Evolutionary conservation across 2,888 invertebrate genomes (phyloP), one percentile per base, ranked within the genome.

Genomic region (Laspeyria flexula): DNA sequence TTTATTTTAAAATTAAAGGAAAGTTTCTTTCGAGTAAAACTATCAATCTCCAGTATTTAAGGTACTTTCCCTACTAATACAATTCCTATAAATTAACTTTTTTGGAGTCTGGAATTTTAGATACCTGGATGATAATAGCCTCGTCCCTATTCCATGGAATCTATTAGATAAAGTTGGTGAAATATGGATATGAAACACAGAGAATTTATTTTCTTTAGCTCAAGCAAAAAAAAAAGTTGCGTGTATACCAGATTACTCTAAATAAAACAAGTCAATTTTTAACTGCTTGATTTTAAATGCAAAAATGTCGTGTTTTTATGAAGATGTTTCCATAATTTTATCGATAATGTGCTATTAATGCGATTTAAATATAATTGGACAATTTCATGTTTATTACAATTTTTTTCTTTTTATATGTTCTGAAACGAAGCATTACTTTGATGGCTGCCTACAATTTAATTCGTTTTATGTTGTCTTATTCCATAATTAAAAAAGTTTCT

Each of bases 251-350:
- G n/a, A n/a, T n/a, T n/a, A n/a, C 7, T 25, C 3, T 6, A 7
- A 6, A 7, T 7, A 25, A 25, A 25, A 25, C 25, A 7, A 25
- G 25, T 25, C 7, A n/a, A n/a, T n/a, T n/a, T n/a, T n/a, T n/a
- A n/a, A n/a, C n/a, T 25, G 9, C 3, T 25, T 44, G 51, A 42
- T 55, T 60, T 49, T 56, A 50, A 63, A 56, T 59, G 60, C 47
- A 55, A 55, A 65, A 69, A 66, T 66, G 61, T 58, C 50, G 58
- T 45, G 47, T 53, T 54, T 48, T 60, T 61, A 67, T 67, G 50
- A 61, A 63, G 67, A 63, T 45, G 40, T 66, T 63, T 53, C 50
- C 52, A 69, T 60, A 70, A 69, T 59, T 48, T 60, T 42, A 50
- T 54, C 59, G 55, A 70, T 59, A 57, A 57, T 60, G 60, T 60